Base-by-base conservation (phyloP, 1,140 invertebrate species). In the Nephotettix cincticeps region DNA sequence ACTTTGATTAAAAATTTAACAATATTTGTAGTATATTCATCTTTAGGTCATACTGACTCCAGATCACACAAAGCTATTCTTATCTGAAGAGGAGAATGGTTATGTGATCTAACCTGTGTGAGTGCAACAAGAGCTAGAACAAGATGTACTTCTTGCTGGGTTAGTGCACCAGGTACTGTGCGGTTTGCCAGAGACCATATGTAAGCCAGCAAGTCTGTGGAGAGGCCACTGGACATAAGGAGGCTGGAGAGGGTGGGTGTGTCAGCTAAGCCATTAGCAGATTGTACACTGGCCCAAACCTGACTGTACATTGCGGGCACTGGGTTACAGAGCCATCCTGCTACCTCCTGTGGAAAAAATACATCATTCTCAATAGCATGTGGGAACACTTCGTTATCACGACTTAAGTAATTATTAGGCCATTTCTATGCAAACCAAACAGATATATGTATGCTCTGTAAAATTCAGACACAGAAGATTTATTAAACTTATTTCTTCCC, bases 171-270 rank as follows among this genome's bases (percentile, higher is more conserved):
- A 19, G 87, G 84, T 28, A 84, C 83, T 28, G 83, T 85, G 71
- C 83, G 81, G 78, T 90, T 90, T 1, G 85, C 85, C 72, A 89
- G 75, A 36, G 83, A 84, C 89, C 89, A 90, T 56, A 90, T 85
- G 68, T 86, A 83, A 17, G 88, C 88, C 1, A 90, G 79, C 21
- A 84, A 79, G 73, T 88, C 84, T 1, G 85, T 85, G 0, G 85
- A 78, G 29, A 90, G 75, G 45, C 86, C 84, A 78, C 87, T 88
- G 14, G 85, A 83, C 36, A 89, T 77, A n/a, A 90, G 78, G 6
- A 90, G 77, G 13, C 85, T 84, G 74, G 88, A 89, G 0, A 89
- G 79, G 73, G 85, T 82, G 40, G 85, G 83, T 11, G 88, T 90
- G 68, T 88, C 84, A 30, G 88, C 84, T 83, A 86, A 51, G 63